Conservation (phyloP, 2,113 vertebrate genomes). For the Istiophorus platypterus region DNA sequence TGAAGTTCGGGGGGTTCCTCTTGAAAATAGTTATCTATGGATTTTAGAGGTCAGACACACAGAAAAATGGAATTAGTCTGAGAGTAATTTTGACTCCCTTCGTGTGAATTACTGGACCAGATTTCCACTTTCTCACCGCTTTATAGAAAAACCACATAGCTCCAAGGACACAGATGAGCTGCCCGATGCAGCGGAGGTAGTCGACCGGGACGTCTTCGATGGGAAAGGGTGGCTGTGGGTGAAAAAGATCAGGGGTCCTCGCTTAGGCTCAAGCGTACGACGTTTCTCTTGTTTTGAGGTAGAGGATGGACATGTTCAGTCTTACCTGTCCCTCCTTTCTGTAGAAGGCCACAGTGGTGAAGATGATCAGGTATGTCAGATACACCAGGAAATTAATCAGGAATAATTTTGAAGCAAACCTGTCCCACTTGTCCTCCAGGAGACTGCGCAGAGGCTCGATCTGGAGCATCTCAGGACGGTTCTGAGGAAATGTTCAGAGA, state of each 20-base stretch:
- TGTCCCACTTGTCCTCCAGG: slow-evolving; percentile 89
- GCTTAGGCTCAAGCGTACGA: neutral
- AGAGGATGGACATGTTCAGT: neutral
- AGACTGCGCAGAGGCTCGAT: slow-evolving; percentile 89
- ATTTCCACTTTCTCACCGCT: slow-evolving; percentile 83
- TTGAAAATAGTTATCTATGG: slow-evolving; percentile 84
- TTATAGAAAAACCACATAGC: slow-evolving; percentile 88
- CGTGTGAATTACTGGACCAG: neutral
- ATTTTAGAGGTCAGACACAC: slow-evolving; percentile 3
- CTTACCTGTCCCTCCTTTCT: slow-evolving; percentile 84
- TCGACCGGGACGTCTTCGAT: slow-evolving; percentile 75
- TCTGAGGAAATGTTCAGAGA: slow-evolving; percentile 70
- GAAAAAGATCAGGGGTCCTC: slow-evolving; percentile 11
- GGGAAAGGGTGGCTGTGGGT: slow-evolving; percentile 84
- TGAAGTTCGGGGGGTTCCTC: slow-evolving; percentile 84
- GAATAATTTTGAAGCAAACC: slow-evolving; percentile 85
- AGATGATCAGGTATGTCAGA: slow-evolving; percentile 85
- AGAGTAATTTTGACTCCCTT: neutral
- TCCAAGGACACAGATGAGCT: slow-evolving; percentile 86
- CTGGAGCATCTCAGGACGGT: slow-evolving; percentile 89
- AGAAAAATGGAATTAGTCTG: neutral
- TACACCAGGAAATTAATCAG: slow-evolving; percentile 86
- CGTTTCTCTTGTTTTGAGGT: neutral
- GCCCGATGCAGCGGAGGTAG: slow-evolving; percentile 84
- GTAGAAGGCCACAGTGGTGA: slow-evolving; percentile 85